phyloP scores from a whole-genome alignment of 2,888 invertebrate species.

The Cetonia aurata region DNA sequence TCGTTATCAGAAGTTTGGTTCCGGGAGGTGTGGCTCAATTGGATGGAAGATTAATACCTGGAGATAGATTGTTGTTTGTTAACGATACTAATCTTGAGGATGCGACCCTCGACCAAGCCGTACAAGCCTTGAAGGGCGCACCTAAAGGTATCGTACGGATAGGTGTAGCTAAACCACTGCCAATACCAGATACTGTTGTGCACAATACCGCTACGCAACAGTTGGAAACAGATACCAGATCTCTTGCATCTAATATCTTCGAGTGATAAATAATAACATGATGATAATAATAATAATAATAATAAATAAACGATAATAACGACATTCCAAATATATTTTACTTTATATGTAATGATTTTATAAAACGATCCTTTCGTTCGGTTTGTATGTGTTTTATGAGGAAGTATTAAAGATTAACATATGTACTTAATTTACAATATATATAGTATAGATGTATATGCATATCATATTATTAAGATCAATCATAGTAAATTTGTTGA shows the following conservation, averaged over 20 bases:
- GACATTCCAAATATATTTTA: constrained; percentile 13
- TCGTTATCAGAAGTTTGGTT: constrained; percentile 97
- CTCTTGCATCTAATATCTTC: constrained; percentile 45
- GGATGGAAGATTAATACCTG: constrained; percentile 97
- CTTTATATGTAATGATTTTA: constrained; percentile 25
- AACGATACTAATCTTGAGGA: constrained; percentile 95
- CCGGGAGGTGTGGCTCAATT: constrained; percentile 98
- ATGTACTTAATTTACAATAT: constrained; percentile 38
- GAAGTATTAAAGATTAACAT: constrained; percentile 31
- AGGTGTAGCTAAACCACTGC: constrained; percentile 94
- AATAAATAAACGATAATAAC: constrained; percentile 1
- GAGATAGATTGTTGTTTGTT: constrained; percentile 93
- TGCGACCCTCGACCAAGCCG: constrained; percentile 96
- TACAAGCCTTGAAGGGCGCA: constrained; percentile 96
- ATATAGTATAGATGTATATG: constrained; percentile 33
- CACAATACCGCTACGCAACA: constrained; percentile 62
- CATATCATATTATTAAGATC: constrained; percentile 44
- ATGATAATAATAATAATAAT: constrained; percentile 18
- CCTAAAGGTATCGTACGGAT: constrained; percentile 94
- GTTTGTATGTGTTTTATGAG: constrained; percentile 39
- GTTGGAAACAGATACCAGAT: constrained; percentile 52
- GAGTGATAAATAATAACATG: constrained; percentile 42
- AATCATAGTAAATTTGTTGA: constrained; percentile 42
- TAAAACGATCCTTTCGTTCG: constrained; percentile 26
- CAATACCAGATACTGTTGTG: constrained; percentile 78